Base-by-base conservation (phyloP, 2,888 invertebrate genomes). In the Agriopis aurantiaria region DNA sequence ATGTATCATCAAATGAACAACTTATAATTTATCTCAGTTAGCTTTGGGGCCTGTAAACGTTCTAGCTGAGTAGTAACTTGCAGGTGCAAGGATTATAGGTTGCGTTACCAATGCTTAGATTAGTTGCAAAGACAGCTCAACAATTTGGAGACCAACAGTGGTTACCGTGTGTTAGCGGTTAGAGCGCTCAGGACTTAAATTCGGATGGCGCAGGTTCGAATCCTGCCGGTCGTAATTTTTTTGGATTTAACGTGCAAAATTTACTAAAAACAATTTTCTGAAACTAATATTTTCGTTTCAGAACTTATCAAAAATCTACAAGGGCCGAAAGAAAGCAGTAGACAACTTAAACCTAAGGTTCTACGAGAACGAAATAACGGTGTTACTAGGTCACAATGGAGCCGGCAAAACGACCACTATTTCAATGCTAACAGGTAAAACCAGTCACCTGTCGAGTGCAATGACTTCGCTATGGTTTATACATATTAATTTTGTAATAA, bases 331-430 rank as follows among this genome's bases (percentile, higher is more conserved):
- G 89, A 93, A 90, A 73, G 97, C 96, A 10, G 97, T 97, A 0
- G 95, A 96, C 76, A 96, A 96, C 71, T 91, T 98, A 69, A 96
- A 96, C 62, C 85, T 98, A 68, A 97, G 97, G 82, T 96, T 99
- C 96, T 98, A 97, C 85, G 97, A 97, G 86, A 97, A 97, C 75
- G 98, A 99, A 91, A 98, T 98, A 75, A 98, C 98, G 1, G 98
- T 97, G 72, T 84, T 95, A 78, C 79, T 95, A 64, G 95, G 95
- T 55, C 95, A 95, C 82, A 98, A 98, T 84, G 98, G 99, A 8
- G 98, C 98, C 51, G 98, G 98, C 11, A 99, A 99, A 94, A 98
- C 98, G 0, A 98, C 99, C 0, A 98, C 98, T 0, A 98, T 99
- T 95, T 98, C 98, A 0, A 98, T 99, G 96, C 90, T 99, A 65